Conservation (phyloP, 2,113 vertebrate species). For the Morone chrysops region DNA sequence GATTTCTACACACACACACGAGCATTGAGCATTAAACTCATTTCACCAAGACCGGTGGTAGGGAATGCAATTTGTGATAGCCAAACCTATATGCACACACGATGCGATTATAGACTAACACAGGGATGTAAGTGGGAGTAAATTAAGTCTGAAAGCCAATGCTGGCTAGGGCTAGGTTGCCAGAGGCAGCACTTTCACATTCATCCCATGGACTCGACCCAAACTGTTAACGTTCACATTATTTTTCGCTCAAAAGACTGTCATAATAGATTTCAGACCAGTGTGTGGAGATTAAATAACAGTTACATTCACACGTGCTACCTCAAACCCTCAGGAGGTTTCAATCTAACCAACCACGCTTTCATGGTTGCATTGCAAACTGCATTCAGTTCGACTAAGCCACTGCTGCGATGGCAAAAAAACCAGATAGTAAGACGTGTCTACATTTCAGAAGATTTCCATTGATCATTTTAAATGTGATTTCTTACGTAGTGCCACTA, state of each 20-base stretch:
- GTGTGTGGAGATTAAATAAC: background rate
- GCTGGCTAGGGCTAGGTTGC: background rate
- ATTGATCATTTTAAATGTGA: background rate
- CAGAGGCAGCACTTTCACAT: background rate
- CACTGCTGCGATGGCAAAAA: background rate
- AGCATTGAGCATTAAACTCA: constrained; percentile 21
- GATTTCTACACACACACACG: constrained; percentile 15
- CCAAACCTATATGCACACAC: background rate
- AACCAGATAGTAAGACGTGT: background rate
- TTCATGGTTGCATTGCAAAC: background rate
- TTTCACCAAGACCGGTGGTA: background rate
- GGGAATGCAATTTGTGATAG: constrained; percentile 11
- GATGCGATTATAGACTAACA: background rate
- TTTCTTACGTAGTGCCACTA: background rate
- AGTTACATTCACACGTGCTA: background rate
- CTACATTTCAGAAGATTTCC: background rate
- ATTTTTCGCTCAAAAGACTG: background rate
- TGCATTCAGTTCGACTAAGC: background rate
- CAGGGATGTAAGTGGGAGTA: background rate
- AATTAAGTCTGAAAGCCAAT: constrained; percentile 1
- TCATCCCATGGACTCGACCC: background rate
- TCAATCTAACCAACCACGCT: background rate
- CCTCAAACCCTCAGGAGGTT: background rate
- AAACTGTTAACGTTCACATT: background rate
- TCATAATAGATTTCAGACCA: background rate